Percentiles rank a stretch among this genome's conserved stretches.
Evolutionary conservation across 2,888 invertebrate species (phyloP).

Genomic region (Luffia ferchaultella): DNA sequence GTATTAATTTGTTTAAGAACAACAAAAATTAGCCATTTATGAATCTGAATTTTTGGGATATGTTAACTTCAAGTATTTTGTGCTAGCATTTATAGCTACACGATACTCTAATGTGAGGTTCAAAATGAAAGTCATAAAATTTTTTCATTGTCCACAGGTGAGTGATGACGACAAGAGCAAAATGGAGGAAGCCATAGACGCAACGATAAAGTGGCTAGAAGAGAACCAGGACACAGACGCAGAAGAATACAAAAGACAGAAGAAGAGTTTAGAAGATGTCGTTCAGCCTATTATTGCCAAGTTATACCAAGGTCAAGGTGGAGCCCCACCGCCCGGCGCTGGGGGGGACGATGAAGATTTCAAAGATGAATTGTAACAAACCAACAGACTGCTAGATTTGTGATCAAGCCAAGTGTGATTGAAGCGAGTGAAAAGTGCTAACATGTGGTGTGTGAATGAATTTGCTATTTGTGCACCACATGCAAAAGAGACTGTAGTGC

Average conservation of each 20-base stretch:
- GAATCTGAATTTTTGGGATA: too few species aligned
- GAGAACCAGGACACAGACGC: slow-evolving; percentile 92
- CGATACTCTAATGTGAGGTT: too few species aligned
- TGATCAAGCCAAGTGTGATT: slow-evolving; percentile 53
- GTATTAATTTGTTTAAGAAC: slow-evolving; percentile 12
- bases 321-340: slow-evolving; percentile 74
- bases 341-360: slow-evolving; percentile 77
- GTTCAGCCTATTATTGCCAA: slow-evolving; percentile 98
- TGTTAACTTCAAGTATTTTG: too few species aligned
- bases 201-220: slow-evolving; percentile 97
- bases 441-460: slow-evolving; percentile 17
- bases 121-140: too few species aligned
- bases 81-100: too few species aligned
- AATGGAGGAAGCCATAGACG: slow-evolving; percentile 96
- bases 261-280: slow-evolving; percentile 93
- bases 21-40: too few species aligned
- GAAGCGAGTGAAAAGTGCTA: neutral
- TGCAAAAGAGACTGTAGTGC: neutral
- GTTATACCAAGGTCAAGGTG: slow-evolving; percentile 89
- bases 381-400: slow-evolving; percentile 38
- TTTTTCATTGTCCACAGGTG: slow-evolving; percentile 31
- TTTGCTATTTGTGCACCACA: neutral
- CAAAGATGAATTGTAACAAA: slow-evolving; percentile 82
- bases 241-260: slow-evolving; percentile 93
- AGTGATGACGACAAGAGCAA: slow-evolving; percentile 91